phyloP scores from a whole-genome alignment of 1,140 invertebrate species.

The Solenopsis invicta region DNA sequence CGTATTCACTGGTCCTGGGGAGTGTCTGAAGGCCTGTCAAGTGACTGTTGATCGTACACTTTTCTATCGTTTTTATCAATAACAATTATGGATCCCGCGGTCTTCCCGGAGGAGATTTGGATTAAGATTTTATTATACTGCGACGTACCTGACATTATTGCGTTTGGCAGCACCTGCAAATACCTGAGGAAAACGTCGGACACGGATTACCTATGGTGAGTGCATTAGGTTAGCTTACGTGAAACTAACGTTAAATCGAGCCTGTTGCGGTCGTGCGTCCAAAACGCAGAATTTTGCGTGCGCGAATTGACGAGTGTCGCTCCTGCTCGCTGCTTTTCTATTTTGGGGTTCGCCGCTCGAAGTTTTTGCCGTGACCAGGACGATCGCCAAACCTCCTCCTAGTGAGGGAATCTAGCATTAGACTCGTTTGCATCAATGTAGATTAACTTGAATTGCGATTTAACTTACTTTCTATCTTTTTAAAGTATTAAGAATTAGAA shows the following conservation, averaged over 20 bases:
- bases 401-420: neutral
- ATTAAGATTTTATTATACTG: constrained; percentile 86
- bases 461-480: too few species aligned
- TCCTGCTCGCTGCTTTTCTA: neutral
- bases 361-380: neutral
- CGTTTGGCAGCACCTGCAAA: constrained; percentile 86
- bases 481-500: too few species aligned
- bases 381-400: neutral
- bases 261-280: neutral
- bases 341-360: neutral
- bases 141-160: constrained; percentile 86
- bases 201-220: constrained; percentile 86
- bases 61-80: constrained; percentile 81
- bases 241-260: neutral
- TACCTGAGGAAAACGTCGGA: constrained; percentile 85
- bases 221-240: constrained; percentile 78
- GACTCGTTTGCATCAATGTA: too few species aligned
- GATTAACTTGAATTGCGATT: too few species aligned
- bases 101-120: constrained; percentile 87
- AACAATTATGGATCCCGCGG: constrained; percentile 85
- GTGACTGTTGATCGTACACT: constrained; percentile 77
- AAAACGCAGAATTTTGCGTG: neutral
- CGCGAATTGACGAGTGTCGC: neutral
- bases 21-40: constrained; percentile 80
- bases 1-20: constrained; percentile 83